These are phyloP conservation scores for Pseudomugil gertrudae DNA, from an alignment of 2,797 vertebrate genomes.

Conservation along the genomic window DNA sequence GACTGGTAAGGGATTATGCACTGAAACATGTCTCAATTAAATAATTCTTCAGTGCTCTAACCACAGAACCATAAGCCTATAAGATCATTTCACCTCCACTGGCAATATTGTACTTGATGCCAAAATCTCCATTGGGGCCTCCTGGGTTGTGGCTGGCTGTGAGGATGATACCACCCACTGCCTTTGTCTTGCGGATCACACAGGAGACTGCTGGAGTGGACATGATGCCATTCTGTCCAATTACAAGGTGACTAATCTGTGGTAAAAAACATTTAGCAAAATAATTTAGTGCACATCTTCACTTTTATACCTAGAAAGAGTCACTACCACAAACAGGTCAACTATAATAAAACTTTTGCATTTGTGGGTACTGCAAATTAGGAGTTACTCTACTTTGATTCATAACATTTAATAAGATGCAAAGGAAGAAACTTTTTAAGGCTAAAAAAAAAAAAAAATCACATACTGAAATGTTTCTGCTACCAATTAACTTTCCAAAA, in stretches of 20 bases:
- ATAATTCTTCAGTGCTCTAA: neutral
- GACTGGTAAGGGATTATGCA: neutral
- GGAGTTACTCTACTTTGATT: neutral
- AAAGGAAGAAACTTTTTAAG: neutral
- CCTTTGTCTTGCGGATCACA: conserved; percentile 95
- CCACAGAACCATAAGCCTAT: neutral
- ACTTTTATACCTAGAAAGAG: neutral
- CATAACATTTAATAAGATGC: neutral
- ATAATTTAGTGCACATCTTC: neutral
- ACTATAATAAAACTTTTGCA: neutral
- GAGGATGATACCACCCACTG: conserved; percentile 95
- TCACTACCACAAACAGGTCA: neutral
- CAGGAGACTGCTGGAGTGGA: conserved; percentile 98
- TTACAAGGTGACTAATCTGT: conserved; percentile 92
- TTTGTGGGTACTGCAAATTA: neutral
- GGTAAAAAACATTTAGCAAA: conserved; percentile 3
- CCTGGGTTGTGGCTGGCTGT: conserved; percentile 98
- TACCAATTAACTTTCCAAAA: no score
- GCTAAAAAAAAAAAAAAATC: no score
- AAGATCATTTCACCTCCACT: conserved; percentile 87
- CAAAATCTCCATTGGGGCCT: conserved; percentile 94
- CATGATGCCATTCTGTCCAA: conserved; percentile 97
- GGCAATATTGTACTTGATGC: conserved; percentile 96
- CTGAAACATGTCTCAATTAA: neutral
- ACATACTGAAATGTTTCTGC: neutral